A percentile compares a stretch with the other conserved stretches of the same genome.
phyloP scores from a whole-genome alignment of 2,797 vertebrate genomes.

The Tachyglossus aculeatus region DNA sequence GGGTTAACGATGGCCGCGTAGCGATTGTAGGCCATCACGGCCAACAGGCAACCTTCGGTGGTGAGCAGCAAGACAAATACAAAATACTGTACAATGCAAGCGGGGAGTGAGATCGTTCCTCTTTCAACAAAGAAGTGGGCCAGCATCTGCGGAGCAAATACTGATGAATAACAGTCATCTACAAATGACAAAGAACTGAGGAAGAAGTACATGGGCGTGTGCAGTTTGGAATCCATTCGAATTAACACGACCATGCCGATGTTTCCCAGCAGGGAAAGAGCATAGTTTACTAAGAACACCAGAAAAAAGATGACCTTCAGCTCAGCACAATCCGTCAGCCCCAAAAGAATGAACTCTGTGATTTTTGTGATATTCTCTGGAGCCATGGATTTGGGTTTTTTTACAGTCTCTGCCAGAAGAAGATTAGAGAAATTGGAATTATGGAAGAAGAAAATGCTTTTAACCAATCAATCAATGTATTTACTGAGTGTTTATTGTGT shows the following conservation, averaged over 20 bases:
- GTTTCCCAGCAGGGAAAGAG: slow-evolving; percentile 37
- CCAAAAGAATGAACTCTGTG: slow-evolving; percentile 45
- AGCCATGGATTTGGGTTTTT: not conserved
- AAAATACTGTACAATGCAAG: slow-evolving; percentile 49
- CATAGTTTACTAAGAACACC: slow-evolving; percentile 33
- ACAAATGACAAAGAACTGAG: slow-evolving; percentile 41
- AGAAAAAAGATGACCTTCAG: slow-evolving; percentile 23
- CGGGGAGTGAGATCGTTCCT: slow-evolving; percentile 31
- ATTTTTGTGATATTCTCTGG: slow-evolving; percentile 16
- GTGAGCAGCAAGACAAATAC: slow-evolving; percentile 43
- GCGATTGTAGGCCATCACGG: slow-evolving; percentile 52
- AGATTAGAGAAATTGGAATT: too few relatives aligned
- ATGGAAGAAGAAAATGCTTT: too few relatives aligned
- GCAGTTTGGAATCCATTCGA: slow-evolving; percentile 29
- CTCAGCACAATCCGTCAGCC: slow-evolving; percentile 10
- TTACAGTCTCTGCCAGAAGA: not conserved
- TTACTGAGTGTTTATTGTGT: too few relatives aligned
- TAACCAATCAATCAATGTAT: too few relatives aligned
- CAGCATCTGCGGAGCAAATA: slow-evolving; percentile 49
- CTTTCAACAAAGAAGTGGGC: slow-evolving; percentile 19
- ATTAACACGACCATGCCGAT: slow-evolving; percentile 45
- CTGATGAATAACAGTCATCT: slow-evolving; percentile 31
- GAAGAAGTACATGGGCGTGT: slow-evolving; percentile 51
- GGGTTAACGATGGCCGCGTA: slow-evolving; percentile 41
- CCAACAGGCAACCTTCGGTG: slow-evolving; percentile 46